Evolutionary conservation across 2,888 invertebrate genomes (phyloP), one percentile per base, ranked within the genome.

Genomic region (Mermis nigrescens): DNA sequence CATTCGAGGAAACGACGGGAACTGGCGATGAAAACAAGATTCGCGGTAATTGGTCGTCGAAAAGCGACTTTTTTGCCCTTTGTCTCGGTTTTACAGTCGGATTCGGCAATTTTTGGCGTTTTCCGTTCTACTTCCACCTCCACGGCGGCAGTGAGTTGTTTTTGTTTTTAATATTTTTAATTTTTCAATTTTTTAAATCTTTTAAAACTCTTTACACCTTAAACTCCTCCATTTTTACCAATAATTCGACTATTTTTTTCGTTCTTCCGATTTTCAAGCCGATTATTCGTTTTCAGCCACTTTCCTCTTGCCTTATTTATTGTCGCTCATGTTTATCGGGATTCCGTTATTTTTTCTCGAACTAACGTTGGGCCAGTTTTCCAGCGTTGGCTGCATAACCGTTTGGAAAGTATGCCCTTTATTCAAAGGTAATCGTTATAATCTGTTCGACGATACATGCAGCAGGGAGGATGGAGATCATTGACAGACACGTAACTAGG

Each of bases 341-440:
- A 76, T 86, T 58, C 86, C 86, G 29, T 78, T 86, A 4, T 83
- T 86, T 80, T 85, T 85, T 69, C 83, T 85, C 82, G 86, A 86
- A 72, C 76, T 85, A n/a, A 82, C 85, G 0, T 81, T 87, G 63
- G 86, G 86, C 0, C 86, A 87, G 72, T 87, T 83, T 71, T 84
- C 84, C 31, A 83, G 75, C 45, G 68, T 77, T 1, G 76, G 77
- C n/a, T 85, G 86, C 0, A 83, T 85, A 15, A 83, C 83, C 22
- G 83, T 85, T 55, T 86, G 85, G 78, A 81, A 82, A 67, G 84
- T 86, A 72, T 85, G 83, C 64, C 84, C 84, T 0, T 77, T 86
- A 7, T 82, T 86, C 68, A 81, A 81, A 63, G 76, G 77, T 76
- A 64, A 65, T 68, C 57, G 27, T 57, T 55, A n/a, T n/a, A n/a